Percentiles rank a stretch among this genome's conserved stretches.
Evolutionary conservation across 2,113 vertebrate genomes (phyloP).

Genomic region (Ceyx margarethae): DNA sequence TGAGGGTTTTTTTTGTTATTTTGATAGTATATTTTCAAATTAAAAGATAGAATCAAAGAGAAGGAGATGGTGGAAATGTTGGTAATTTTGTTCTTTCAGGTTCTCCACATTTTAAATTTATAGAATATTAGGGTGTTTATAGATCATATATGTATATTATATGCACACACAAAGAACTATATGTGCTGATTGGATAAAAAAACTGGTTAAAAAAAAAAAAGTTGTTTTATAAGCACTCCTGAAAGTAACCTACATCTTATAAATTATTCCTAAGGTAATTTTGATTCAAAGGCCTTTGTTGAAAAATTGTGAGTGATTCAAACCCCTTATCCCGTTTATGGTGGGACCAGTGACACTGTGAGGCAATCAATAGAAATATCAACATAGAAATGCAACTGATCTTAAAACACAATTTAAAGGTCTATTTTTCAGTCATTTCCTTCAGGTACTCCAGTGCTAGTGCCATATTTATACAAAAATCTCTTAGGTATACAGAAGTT

Average conservation of each 20-base stretch:
- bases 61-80: background rate
- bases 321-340: background rate
- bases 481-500: background rate
- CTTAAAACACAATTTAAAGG: background rate
- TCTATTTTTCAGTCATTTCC: background rate
- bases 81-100: background rate
- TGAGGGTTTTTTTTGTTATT: background rate
- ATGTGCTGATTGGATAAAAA: background rate
- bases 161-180: background rate
- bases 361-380: background rate
- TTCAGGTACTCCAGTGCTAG: fast-evolving
- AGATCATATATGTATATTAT: background rate
- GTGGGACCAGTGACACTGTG: background rate
- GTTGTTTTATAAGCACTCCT: background rate
- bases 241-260: background rate
- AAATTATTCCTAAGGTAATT: background rate
- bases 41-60: background rate
- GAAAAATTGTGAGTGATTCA: background rate
- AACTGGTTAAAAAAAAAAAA: background rate
- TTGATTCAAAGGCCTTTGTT: background rate
- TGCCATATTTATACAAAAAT: background rate
- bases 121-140: background rate
- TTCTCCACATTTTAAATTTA: background rate
- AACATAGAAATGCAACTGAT: background rate
- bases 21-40: background rate